Base-by-base conservation (phyloP, 2,888 invertebrate genomes). In the Ferrisia virgata region DNA sequence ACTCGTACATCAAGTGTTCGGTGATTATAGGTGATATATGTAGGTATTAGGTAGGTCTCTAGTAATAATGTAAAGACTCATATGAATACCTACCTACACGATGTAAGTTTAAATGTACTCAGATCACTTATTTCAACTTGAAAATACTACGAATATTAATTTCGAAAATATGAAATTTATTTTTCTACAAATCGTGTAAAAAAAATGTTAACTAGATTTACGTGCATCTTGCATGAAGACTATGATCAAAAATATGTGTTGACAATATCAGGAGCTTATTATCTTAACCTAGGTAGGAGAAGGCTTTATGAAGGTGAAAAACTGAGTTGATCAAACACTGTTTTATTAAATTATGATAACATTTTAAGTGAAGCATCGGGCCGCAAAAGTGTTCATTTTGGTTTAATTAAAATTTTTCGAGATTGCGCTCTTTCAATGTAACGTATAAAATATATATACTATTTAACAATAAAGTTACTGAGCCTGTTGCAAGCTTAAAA, bases 371-470 rank as follows among this genome's bases (percentile, higher is more conserved):
- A n/a, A n/a, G n/a, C n/a, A 72, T 36, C 31, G 5, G 9, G 72
- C 36, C 36, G 18, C 25, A 18, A 72, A 72, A 72, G 33, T 36
- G 72, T 36, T 72, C 11, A 33, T 72, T 36, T 72, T 9, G 72
- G 72, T 33, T 72, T 72, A 72, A 72, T 72, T 72, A 72, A 72
- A 58, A 72, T 18, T 72, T 72, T 72, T 72, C n/a, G 36, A 1
- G 4, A 36, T 72, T 18, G 9, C 36, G 36, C 28, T 22, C 6
- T 36, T 72, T 22, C 4, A 64, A 64, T 64, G 11, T 33, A 28
- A n/a, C n/a, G n/a, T n/a, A n/a, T n/a, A n/a, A n/a, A n/a, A n/a
- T n/a, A n/a, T n/a, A n/a, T n/a, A n/a, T n/a, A n/a, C n/a, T 64
- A 72, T 18, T 72, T 72, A 72, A 72, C 64, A 25, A 64, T 36